Evolutionary conservation across 2,888 invertebrate genomes (phyloP).

Genomic region (Trissolcus japonicus): DNA sequence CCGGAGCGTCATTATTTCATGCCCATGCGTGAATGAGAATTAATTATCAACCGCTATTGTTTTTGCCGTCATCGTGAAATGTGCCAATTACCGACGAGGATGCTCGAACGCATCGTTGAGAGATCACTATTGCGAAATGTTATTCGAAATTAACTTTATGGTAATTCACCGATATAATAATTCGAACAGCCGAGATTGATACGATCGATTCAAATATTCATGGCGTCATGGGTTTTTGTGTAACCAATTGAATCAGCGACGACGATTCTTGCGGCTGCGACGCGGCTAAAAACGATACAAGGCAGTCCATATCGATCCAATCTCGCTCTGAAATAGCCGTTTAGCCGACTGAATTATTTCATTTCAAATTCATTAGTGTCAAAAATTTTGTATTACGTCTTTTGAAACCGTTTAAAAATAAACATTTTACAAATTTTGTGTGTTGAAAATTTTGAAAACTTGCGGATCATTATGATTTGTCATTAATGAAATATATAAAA

Average conservation of each 20-base stretch:
- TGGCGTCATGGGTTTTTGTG: conserved; percentile 27
- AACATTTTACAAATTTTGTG: neutral
- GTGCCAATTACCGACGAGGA: conserved; percentile 53
- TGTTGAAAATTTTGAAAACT: conserved; percentile 4
- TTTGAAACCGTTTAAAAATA: no score
- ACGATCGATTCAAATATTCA: conserved; percentile 47
- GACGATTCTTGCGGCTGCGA: conserved; percentile 15
- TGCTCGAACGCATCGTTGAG: conserved; percentile 37
- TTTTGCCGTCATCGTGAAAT: conserved; percentile 55
- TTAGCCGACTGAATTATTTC: conserved; percentile 7
- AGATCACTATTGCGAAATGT: conserved; percentile 49
- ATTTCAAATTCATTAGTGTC: neutral
- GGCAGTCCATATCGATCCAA: conserved; percentile 9
- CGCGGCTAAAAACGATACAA: conserved; percentile 7
- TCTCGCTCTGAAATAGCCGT: conserved; percentile 2
- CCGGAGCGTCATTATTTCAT: conserved; percentile 49
- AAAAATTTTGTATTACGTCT: neutral
- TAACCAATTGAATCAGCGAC: conserved; percentile 13
- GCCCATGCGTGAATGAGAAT: conserved; percentile 49
- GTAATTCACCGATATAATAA: conserved; percentile 52
- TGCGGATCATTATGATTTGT: conserved; percentile 3
- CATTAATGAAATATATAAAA: no score
- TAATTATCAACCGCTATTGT: conserved; percentile 53
- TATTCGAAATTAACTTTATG: conserved; percentile 56
- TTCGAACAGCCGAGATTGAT: conserved; percentile 40